Base-by-base conservation (phyloP, 37 sponge, comb jelly and placozoan species). In the Crambe crambe region DNA sequence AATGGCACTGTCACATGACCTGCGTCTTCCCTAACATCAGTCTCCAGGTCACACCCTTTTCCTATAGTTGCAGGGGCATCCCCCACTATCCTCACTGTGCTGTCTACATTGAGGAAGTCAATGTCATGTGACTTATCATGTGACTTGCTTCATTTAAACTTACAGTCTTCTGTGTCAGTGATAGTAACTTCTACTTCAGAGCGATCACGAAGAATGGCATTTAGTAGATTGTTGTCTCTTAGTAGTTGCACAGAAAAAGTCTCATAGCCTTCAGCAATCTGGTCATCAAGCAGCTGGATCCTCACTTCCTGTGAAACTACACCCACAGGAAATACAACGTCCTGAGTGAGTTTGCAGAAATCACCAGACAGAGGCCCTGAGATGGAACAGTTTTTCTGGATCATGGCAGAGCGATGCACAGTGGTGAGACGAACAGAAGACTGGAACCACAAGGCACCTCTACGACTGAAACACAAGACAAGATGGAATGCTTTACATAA, bases 101-200 rank as follows among this genome's bases (percentile, higher is more conserved):
- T 58, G 60, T 37, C 37, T 58, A 32, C 18, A 36, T 0, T 18
- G 3, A n/a, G n/a, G n/a, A n/a, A n/a, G n/a, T n/a, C 68, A 67
- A 20, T 54, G 18, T 54, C 18, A 18, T 54, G 12, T 54, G 56
- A 20, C 12, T 54, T 12, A 18, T 54, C 56, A 54, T 54, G 56
- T 12, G 12, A 18, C 17, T 20, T 18, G 12, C 17, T 18, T 20
- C n/a, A n/a, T n/a, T n/a, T n/a, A n/a, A n/a, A 84, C 84, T 70
- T 56, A 84, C 84, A 84, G 58, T 84, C 84, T 56, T 36, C 76
- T 17, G 25, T n/a, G 61, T 84, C 84, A 37, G 76, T 76, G n/a
- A 76, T 84, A 21, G 0, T 75, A 56, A 84, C 37, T 1, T 10
- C 31, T 47, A 68, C 6, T 22, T n/a, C 0, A 6, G 21, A 36